A percentile compares a stretch with the other conserved stretches of the same genome.
Conservation (phyloP, 2,113 vertebrate species). For the Gasterosteus aculeatus region DNA sequence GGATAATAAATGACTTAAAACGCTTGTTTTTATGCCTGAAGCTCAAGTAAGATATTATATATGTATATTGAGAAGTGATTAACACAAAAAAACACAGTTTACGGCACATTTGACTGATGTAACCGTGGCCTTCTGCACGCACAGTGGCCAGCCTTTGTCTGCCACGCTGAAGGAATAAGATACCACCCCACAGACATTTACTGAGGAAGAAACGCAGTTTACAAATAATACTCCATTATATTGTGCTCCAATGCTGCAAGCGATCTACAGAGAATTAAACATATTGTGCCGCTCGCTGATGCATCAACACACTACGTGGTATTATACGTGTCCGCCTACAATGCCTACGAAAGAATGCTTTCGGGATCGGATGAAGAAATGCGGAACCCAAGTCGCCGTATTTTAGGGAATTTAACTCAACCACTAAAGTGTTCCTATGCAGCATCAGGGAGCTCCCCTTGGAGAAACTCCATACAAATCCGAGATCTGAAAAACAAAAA, state of each 20-base stretch:
- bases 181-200: not conserved
- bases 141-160: constrained; percentile 41
- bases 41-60: not conserved
- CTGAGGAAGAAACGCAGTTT: not conserved
- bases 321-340: not conserved
- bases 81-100: not conserved
- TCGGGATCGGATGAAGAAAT: not conserved
- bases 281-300: not conserved
- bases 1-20: not conserved
- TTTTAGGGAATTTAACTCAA: not conserved
- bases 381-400: not conserved
- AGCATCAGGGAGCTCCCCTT: not conserved
- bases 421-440: not conserved
- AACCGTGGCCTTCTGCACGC: constrained; percentile 24
- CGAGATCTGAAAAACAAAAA: not conserved
- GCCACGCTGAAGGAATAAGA: not conserved
- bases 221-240: not conserved
- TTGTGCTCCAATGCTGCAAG: not conserved
- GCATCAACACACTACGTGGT: not conserved
- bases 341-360: not conserved
- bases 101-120: not conserved
- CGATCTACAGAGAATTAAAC: not conserved
- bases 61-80: not conserved
- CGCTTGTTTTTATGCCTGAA: not conserved
- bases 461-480: not conserved